Conservation (phyloP, 2,888 invertebrate genomes). For the Itoplectis maculator region DNA sequence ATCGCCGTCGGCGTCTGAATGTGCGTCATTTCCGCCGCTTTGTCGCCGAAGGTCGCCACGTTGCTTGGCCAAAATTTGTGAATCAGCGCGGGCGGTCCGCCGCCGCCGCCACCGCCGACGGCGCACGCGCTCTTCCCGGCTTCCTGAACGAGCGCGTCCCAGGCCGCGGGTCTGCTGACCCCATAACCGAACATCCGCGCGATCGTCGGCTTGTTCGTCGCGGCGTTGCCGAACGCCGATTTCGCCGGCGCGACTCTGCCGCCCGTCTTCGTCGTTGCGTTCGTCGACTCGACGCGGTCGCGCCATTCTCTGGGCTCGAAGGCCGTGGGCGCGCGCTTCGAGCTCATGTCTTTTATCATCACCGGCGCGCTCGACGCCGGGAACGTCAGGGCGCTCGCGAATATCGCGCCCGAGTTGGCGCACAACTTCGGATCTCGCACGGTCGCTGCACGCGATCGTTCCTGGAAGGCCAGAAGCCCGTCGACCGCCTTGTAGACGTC, state of each 20-base stretch:
- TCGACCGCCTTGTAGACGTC: conserved; percentile 69
- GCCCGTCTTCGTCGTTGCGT: neutral
- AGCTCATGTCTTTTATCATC: conserved; percentile 26
- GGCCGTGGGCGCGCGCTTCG: neutral
- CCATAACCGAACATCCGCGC: conserved; percentile 40
- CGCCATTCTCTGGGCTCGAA: conserved; percentile 54
- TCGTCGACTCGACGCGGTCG: conserved; percentile 24
- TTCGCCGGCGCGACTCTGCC: conserved; percentile 16
- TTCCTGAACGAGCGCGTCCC: conserved; percentile 21
- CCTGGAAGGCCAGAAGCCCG: conserved; percentile 72
- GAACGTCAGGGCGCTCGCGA: conserved; percentile 29
- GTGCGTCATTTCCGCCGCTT: neutral
- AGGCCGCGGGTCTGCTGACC: conserved; percentile 22
- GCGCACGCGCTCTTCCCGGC: neutral
- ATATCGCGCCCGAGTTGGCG: conserved; percentile 40
- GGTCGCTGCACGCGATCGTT: conserved; percentile 66
- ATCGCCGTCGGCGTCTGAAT: conserved; percentile 23
- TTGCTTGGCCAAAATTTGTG: conserved; percentile 52
- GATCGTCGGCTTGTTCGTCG: conserved; percentile 25
- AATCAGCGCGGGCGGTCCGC: conserved; percentile 4
- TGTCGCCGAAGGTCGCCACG: conserved; percentile 27
- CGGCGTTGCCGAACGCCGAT: conserved; percentile 29
- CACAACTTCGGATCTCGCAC: conserved; percentile 68
- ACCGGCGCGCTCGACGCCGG: conserved; percentile 2
- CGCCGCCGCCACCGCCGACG: too few relatives aligned